phyloP scores from a whole-genome alignment of 2,888 invertebrate genomes.

The Brachyopa scutellaris region DNA sequence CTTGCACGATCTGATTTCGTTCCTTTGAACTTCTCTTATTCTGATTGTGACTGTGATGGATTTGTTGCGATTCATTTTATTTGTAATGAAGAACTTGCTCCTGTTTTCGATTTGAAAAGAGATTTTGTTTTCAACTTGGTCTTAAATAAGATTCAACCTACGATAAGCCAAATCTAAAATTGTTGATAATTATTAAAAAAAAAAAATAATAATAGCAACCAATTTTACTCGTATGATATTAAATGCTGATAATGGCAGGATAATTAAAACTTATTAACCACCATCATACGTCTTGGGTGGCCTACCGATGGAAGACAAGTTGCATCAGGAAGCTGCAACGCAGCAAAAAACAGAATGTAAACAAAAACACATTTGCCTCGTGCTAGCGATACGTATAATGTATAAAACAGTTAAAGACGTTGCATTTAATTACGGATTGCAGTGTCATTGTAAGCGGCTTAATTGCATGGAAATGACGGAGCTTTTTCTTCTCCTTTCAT shows the following conservation, averaged over 20 bases:
- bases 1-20: constrained; percentile 49
- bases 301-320: constrained; percentile 27
- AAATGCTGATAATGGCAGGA: constrained; percentile 15
- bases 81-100: constrained; percentile 52
- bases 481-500: neutral
- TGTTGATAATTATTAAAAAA: too few species aligned
- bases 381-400: constrained; percentile 4
- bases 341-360: neutral
- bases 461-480: neutral
- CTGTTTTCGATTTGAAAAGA: constrained; percentile 18
- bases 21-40: neutral
- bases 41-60: constrained; percentile 41
- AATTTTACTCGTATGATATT: constrained; percentile 37
- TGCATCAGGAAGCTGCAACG: constrained; percentile 2
- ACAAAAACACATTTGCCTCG: constrained; percentile 39
- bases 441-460: constrained; percentile 17
- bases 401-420: constrained; percentile 8
- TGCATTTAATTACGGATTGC: constrained; percentile 26
- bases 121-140: too few species aligned
- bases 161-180: too few species aligned
- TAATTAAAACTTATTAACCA: constrained; percentile 48
- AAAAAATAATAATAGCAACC: constrained; percentile 15
- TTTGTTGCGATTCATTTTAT: constrained; percentile 49
- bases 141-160: too few species aligned
- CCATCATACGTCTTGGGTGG: constrained; percentile 50